Evolutionary conservation across 2,113 vertebrate species (phyloP).

Genomic region (Callospermophilus lateralis): DNA sequence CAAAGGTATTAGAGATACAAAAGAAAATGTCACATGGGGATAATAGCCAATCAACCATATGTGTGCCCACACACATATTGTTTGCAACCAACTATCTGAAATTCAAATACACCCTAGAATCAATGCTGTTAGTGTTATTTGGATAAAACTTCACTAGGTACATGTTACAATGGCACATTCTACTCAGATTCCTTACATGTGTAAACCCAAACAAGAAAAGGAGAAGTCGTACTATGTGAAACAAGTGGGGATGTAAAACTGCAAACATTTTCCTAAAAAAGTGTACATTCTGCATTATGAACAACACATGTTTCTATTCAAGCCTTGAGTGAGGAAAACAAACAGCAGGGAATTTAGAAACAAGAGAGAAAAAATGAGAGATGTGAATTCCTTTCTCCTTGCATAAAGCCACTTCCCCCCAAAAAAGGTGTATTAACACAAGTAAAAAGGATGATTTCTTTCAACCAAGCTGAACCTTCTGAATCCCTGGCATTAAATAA

Average conservation of each 20-base stretch:
- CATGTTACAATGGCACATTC: background rate
- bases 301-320: background rate
- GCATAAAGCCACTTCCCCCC: background rate
- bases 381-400: conserved; percentile 63
- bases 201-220: too few species aligned
- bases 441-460: conserved; percentile 36
- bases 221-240: background rate
- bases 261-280: conserved; percentile 1
- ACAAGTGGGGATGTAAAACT: background rate
- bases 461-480: background rate
- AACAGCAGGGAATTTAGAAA: background rate
- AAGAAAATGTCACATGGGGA: background rate
- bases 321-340: background rate
- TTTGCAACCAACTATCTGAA: background rate
- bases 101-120: background rate
- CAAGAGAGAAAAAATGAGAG: conserved; percentile 13
- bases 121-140: background rate
- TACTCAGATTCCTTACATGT: background rate
- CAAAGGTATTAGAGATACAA: background rate
- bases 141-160: background rate
- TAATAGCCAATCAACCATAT: background rate
- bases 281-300: background rate
- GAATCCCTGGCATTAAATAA: background rate
- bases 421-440: conserved; percentile 15
- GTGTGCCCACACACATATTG: background rate